These are phyloP conservation scores for Eunapius fragilis DNA, from an alignment of 37 sponge, comb jelly and placozoan species.

Conservation along the genomic window DNA sequence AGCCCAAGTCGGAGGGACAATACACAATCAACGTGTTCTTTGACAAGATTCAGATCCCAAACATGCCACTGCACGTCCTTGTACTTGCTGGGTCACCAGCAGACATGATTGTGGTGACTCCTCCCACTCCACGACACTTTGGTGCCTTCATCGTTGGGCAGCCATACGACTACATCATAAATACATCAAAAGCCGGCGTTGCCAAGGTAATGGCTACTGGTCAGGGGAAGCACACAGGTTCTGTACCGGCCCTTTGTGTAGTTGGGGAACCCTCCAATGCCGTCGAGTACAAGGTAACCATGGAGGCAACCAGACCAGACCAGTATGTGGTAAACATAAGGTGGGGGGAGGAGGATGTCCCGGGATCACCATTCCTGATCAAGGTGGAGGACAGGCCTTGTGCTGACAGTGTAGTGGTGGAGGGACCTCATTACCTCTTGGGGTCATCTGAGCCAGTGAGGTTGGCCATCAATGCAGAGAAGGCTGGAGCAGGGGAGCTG, in stretches of 20 bases:
- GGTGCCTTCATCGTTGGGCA: conserved; percentile 48
- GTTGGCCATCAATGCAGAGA: conserved; percentile 26
- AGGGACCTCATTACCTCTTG: conserved; percentile 36
- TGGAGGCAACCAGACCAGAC: conserved; percentile 42
- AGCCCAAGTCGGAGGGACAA: conserved; percentile 48
- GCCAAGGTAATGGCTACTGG: conserved; percentile 23
- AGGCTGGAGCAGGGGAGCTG: conserved; percentile 74
- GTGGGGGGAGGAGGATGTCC: conserved; percentile 67
- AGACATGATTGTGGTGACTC: conserved; percentile 48
- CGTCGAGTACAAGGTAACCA: conserved; percentile 30
- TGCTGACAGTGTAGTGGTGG: conserved; percentile 32
- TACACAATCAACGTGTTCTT: conserved; percentile 62
- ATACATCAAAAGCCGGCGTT: conserved; percentile 40
- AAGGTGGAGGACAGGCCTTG: conserved; percentile 45
- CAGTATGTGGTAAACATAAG: conserved; percentile 45
- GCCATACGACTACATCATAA: conserved; percentile 53
- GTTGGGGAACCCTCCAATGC: conserved; percentile 20
- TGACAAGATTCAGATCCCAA: conserved; percentile 57
- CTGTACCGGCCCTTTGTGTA: conserved; percentile 19
- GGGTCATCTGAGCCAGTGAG: conserved; percentile 39
- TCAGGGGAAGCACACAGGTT: conserved; percentile 34
- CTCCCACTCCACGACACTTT: conserved; percentile 29
- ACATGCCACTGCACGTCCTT: conserved; percentile 45
- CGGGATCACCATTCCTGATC: conserved; percentile 68
- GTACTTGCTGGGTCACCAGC: conserved; percentile 40